phyloP scores from a whole-genome alignment of 2,113 vertebrate species.

The Daboia siamensis region DNA sequence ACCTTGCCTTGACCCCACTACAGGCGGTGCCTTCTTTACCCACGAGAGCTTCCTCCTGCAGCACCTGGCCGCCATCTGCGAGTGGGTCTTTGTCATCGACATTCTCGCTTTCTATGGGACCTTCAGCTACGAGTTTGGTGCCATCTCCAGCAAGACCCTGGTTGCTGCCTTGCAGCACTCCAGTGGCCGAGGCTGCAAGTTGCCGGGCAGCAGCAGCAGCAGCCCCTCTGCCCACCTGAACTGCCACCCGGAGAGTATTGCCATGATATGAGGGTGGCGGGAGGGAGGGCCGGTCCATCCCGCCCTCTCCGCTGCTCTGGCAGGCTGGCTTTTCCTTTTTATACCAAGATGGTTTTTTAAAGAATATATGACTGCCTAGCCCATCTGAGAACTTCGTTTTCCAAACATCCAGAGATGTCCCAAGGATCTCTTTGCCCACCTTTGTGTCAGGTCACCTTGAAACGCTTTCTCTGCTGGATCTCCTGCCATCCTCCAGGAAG shows the following conservation, averaged over 20 bases:
- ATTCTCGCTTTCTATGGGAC: slow-evolving; percentile 90
- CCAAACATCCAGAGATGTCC: not conserved
- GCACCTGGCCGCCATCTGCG: slow-evolving; percentile 87
- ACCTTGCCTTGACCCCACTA: slow-evolving; percentile 68
- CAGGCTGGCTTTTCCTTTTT: slow-evolving; percentile 12
- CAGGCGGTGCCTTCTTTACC: slow-evolving; percentile 85
- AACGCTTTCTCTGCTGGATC: not conserved
- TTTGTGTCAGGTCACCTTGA: not conserved
- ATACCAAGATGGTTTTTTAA: slow-evolving; percentile 55
- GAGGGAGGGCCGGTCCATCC: not conserved
- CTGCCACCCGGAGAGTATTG: slow-evolving; percentile 84
- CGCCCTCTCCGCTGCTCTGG: not conserved
- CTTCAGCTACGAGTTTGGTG: slow-evolving; percentile 89
- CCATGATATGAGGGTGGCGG: slow-evolving; percentile 74
- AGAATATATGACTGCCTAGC: not conserved
- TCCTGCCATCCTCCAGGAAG: not conserved
- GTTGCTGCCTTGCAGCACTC: slow-evolving; percentile 79
- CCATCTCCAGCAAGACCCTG: slow-evolving; percentile 82
- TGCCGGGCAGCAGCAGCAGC: slow-evolving; percentile 83
- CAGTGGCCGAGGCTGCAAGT: slow-evolving; percentile 79
- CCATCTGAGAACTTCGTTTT: not conserved
- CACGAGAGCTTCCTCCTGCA: slow-evolving; percentile 85
- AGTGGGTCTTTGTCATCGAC: slow-evolving; percentile 90
- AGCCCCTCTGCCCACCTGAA: slow-evolving; percentile 89
- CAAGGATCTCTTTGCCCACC: not conserved